A percentile compares a stretch with the other conserved stretches of the same genome.
These are phyloP conservation scores for Hirtodrosophila alboralis DNA, from an alignment of 2,888 invertebrate genomes.

Conservation along the genomic window DNA sequence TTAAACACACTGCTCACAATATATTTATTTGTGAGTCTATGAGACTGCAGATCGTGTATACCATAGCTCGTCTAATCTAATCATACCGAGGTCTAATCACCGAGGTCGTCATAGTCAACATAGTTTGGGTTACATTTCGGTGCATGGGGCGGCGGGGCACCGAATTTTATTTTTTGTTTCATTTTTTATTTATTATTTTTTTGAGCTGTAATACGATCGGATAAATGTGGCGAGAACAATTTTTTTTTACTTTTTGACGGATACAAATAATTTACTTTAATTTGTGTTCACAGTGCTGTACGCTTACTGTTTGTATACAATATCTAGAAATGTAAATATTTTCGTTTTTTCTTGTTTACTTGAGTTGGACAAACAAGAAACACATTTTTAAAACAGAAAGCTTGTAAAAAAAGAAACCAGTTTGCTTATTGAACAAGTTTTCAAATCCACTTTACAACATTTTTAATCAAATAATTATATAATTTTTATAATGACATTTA, in stretches of 20 bases:
- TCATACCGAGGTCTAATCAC: slow-evolving; percentile 17
- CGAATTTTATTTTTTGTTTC: too few species aligned
- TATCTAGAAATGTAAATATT: too few species aligned
- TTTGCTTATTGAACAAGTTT: too few species aligned
- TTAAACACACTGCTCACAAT: slow-evolving; percentile 41
- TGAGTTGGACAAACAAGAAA: too few species aligned
- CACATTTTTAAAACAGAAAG: background rate
- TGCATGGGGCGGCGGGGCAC: background rate
- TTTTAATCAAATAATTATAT: background rate
- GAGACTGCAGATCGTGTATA: slow-evolving; percentile 5
- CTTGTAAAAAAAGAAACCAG: too few species aligned
- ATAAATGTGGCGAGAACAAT: slow-evolving; percentile 31
- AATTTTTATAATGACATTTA: background rate
- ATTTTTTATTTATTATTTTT: too few species aligned
- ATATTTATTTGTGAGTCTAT: too few species aligned
- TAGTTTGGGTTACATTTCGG: slow-evolving; percentile 4
- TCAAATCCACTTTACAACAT: background rate
- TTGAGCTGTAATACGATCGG: slow-evolving; percentile 22
- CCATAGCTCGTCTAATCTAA: slow-evolving; percentile 39
- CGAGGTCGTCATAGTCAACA: slow-evolving; percentile 23
- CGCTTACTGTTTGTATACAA: slow-evolving; percentile 1
- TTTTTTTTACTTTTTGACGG: slow-evolving; percentile 42
- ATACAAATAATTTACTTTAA: slow-evolving; percentile 60
- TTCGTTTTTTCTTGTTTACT: too few species aligned
- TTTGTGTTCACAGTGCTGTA: slow-evolving; percentile 28